Conservation (phyloP, 1,140 invertebrate genomes). For the Spodoptera litura region DNA sequence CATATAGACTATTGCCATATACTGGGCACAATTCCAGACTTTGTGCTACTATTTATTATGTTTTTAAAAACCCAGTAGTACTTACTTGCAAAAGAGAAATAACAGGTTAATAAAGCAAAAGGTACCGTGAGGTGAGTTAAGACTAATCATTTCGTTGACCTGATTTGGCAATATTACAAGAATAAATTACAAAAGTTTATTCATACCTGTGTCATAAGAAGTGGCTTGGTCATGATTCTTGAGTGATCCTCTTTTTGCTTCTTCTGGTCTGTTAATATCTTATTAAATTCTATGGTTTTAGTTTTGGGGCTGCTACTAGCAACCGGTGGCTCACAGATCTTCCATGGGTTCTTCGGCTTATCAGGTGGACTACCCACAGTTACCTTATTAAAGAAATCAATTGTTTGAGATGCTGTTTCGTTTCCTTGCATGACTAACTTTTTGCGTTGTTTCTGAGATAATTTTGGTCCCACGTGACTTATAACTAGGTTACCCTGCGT, state of each 20-base stretch:
- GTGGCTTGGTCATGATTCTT: slow-evolving; percentile 88
- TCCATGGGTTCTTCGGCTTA: slow-evolving; percentile 81
- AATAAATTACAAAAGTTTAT: not conserved
- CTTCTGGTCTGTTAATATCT: slow-evolving; percentile 88
- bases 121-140: too few relatives aligned
- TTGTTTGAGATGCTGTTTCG: slow-evolving; percentile 61
- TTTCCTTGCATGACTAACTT: slow-evolving; percentile 79
- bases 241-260: slow-evolving; percentile 87
- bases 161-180: too few relatives aligned
- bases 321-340: slow-evolving; percentile 72
- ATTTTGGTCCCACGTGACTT: slow-evolving; percentile 82
- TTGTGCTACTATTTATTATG: too few relatives aligned
- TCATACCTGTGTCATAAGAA: slow-evolving; percentile 87
- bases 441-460: slow-evolving; percentile 89
- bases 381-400: slow-evolving; percentile 73
- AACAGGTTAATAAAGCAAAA: too few relatives aligned
- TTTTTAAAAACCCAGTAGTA: too few relatives aligned
- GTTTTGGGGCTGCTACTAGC: slow-evolving; percentile 67
- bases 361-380: slow-evolving; percentile 69
- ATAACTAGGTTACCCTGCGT: slow-evolving; percentile 74
- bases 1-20: too few relatives aligned
- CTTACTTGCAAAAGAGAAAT: too few relatives aligned
- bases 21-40: too few relatives aligned
- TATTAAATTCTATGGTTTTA: slow-evolving; percentile 81
- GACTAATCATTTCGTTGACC: too few relatives aligned